Percentiles rank a stretch among this genome's conserved stretches.
Evolutionary conservation across 2,888 invertebrate species (phyloP).

Genomic region (Phlogophora meticulosa): DNA sequence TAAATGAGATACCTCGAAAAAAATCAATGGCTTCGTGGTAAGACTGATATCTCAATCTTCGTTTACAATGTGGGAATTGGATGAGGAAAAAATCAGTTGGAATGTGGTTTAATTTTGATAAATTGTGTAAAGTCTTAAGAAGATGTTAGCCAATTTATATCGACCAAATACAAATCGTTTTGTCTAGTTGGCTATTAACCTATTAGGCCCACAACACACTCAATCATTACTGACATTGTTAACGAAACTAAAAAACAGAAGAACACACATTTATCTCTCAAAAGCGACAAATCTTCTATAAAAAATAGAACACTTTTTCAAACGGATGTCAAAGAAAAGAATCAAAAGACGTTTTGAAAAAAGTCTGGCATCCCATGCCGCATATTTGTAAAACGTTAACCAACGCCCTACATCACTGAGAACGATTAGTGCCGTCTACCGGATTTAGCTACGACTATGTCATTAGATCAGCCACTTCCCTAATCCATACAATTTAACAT

Average conservation of each 20-base stretch:
- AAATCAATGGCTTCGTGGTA: slow-evolving; percentile 46
- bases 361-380: slow-evolving; percentile 70
- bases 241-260: slow-evolving; percentile 30
- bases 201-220: slow-evolving; percentile 8
- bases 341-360: slow-evolving; percentile 63
- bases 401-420: slow-evolving; percentile 73
- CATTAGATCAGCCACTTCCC: slow-evolving; percentile 85
- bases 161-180: slow-evolving; percentile 21
- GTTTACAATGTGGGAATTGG: slow-evolving; percentile 34
- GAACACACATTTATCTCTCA: slow-evolving; percentile 35
- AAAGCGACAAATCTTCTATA: slow-evolving; percentile 50
- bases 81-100: slow-evolving; percentile 24
- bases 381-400: slow-evolving; percentile 76
- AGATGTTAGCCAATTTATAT: background rate
- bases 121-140: slow-evolving; percentile 6
- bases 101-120: slow-evolving; percentile 7
- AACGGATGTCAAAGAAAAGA: slow-evolving; percentile 74
- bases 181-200: slow-evolving; percentile 25
- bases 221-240: slow-evolving; percentile 37
- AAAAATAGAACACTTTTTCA: slow-evolving; percentile 65
- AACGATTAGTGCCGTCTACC: slow-evolving; percentile 84
- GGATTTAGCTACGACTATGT: slow-evolving; percentile 83
- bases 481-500: slow-evolving; percentile 63
- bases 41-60: slow-evolving; percentile 51
- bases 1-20: slow-evolving; percentile 54